Percentiles rank a stretch among this genome's conserved stretches.
These are phyloP conservation scores for Dryococelus australis DNA, from an alignment of 2,888 invertebrate genomes.

Conservation along the genomic window DNA sequence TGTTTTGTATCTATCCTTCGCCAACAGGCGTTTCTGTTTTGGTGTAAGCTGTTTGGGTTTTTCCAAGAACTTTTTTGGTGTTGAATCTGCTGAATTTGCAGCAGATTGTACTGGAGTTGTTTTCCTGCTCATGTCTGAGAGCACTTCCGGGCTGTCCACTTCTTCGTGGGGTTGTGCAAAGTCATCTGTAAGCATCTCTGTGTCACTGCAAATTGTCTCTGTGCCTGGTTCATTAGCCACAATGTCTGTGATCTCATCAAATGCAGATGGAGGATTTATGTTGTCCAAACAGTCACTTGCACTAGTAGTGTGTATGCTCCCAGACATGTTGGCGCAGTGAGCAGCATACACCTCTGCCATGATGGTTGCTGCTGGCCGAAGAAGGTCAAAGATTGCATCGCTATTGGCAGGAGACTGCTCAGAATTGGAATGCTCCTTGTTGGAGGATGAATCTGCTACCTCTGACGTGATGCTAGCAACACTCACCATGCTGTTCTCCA, in stretches of 20 bases:
- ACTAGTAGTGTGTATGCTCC: conserved; percentile 51
- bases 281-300: conserved; percentile 70
- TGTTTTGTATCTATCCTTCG: conserved; percentile 78
- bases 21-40: conserved; percentile 76
- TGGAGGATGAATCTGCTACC: conserved; percentile 67
- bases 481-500: conserved; percentile 84
- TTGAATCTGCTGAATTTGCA: conserved; percentile 76
- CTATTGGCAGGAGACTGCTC: conserved; percentile 53
- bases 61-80: conserved; percentile 67
- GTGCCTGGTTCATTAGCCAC: conserved; percentile 61
- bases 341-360: conserved; percentile 47
- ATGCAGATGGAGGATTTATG: conserved; percentile 75
- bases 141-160: conserved; percentile 38
- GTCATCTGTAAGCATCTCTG: conserved; percentile 62
- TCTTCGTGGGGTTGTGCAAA: conserved; percentile 45
- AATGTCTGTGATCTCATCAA: conserved; percentile 74
- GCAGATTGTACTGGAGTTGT: conserved; percentile 65
- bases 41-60: conserved; percentile 68
- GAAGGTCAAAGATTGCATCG: conserved; percentile 53
- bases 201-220: conserved; percentile 65
- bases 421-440: conserved; percentile 58
- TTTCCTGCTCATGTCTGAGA: conserved; percentile 38
- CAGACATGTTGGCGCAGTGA: conserved; percentile 31
- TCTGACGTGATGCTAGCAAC: conserved; percentile 85
- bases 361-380: conserved; percentile 60